Conservation (phyloP, 2,113 vertebrate species). For the Anthoscopus minutus region DNA sequence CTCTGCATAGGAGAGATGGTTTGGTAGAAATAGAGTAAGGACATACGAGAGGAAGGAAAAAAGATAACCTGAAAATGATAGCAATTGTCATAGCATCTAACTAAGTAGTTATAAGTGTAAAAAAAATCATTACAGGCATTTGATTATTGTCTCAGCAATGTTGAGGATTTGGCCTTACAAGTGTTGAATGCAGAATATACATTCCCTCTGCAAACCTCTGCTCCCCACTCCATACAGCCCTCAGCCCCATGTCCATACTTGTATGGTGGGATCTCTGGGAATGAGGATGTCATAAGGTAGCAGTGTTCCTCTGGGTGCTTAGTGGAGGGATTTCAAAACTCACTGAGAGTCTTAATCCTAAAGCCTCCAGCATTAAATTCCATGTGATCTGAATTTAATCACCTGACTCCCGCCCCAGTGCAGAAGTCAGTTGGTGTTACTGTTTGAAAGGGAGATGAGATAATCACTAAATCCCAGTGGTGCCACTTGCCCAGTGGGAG, state of each 20-base stretch:
- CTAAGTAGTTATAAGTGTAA: not conserved
- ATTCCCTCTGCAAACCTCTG: not conserved
- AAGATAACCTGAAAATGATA: not conserved
- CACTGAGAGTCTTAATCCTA: not conserved
- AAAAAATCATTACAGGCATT: not conserved
- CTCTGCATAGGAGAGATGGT: not conserved
- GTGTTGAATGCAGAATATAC: not conserved
- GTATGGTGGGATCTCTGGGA: not conserved
- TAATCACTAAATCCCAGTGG: constrained; percentile 15
- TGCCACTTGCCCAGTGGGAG: not conserved
- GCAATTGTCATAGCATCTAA: not conserved
- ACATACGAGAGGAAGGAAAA: not conserved
- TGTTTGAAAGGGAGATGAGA: not conserved
- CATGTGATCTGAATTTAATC: not conserved
- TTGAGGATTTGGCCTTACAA: not conserved
- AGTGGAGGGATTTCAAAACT: not conserved
- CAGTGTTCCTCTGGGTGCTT: not conserved
- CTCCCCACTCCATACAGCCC: not conserved
- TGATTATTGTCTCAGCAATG: not conserved
- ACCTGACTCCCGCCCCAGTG: not conserved
- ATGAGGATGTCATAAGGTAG: not conserved
- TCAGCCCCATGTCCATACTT: not conserved
- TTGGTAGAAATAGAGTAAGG: not conserved
- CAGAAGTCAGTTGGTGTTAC: not conserved
- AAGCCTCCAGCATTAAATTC: not conserved